Evolutionary conservation across 2,113 vertebrate genomes (phyloP), one percentile per base, ranked within the genome.

Genomic region (Rhynchomys soricoides): DNA sequence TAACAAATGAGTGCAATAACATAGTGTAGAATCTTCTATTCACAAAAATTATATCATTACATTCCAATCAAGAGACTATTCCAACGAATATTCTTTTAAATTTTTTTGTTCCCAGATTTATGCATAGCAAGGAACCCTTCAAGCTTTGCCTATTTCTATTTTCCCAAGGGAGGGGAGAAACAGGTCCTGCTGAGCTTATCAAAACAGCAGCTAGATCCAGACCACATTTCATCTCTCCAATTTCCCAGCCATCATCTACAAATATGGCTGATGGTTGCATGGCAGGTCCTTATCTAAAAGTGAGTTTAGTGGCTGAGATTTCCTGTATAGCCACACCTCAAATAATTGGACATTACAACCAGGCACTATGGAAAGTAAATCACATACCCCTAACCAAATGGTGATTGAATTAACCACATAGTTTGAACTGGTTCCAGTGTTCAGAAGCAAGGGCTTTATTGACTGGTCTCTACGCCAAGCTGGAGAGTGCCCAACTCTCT

Each of bases 311-410:
- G 64, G 12, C 90, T 96, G 70, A 64, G 50, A 95, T 86, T 96
- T 96, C 29, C 52, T 79, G 40, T 15, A 92, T 97, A 97, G 97
- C 92, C 50, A 59, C 68, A 48, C 70, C 95, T 94, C 86, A 95
- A 83, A 70, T 97, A 90, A 93, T 92, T 90, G 85, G 62, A 94
- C 6, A n/a, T 85, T 94, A 93, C 45, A 29, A 83, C 21, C 40
- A 74, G 43, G 86, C 34, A 79, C 34, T 85, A 95, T 85, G 59
- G 86, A 93, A 95, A 68, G 43, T 82, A 97, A 97, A 88, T 94
- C 70, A 83, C 57, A 85, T 73, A 88, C 62, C 52, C 89, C 62
- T 90, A 82, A 94, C 91, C 59, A 95, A 96, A 87, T n/a, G 95
- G 59, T 93, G 43, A 95, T 55, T 95, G 66, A 59, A 48, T 16